phyloP scores from a whole-genome alignment of 2,888 invertebrate species.

The Stenchaetothrips biformis region DNA sequence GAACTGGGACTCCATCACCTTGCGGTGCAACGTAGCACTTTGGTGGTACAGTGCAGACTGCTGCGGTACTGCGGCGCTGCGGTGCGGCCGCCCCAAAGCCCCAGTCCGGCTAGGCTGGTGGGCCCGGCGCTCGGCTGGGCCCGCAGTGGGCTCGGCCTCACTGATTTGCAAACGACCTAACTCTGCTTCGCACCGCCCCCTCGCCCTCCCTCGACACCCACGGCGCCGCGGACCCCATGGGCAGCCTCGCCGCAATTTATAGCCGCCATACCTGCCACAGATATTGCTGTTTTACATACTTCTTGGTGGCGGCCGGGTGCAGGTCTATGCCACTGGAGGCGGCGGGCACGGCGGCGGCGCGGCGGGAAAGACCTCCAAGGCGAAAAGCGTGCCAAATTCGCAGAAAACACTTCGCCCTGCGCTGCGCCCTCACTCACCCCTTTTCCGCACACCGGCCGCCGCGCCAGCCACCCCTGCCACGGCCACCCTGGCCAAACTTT shows the following conservation, averaged over 20 bases:
- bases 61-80: neutral
- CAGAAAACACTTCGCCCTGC: neutral
- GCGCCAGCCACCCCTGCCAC: neutral
- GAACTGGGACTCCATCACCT: too few species aligned
- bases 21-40: too few species aligned
- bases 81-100: neutral
- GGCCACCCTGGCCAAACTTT: neutral
- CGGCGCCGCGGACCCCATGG: too few species aligned
- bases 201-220: neutral
- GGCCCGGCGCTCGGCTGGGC: neutral
- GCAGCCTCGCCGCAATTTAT: constrained; percentile 12
- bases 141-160: neutral
- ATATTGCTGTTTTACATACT: constrained; percentile 25
- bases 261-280: constrained; percentile 19
- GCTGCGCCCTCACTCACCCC: neutral
- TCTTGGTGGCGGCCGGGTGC: neutral
- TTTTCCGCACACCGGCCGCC: neutral
- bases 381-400: constrained; percentile 19
- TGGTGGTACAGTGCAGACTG: too few species aligned
- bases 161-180: constrained; percentile 22
- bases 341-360: neutral
- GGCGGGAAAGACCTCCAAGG: neutral
- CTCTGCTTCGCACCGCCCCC: neutral
- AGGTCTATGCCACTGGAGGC: too few species aligned
- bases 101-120: neutral